phyloP scores from a whole-genome alignment of 2,888 invertebrate genomes.

The Leucophenga maculata region DNA sequence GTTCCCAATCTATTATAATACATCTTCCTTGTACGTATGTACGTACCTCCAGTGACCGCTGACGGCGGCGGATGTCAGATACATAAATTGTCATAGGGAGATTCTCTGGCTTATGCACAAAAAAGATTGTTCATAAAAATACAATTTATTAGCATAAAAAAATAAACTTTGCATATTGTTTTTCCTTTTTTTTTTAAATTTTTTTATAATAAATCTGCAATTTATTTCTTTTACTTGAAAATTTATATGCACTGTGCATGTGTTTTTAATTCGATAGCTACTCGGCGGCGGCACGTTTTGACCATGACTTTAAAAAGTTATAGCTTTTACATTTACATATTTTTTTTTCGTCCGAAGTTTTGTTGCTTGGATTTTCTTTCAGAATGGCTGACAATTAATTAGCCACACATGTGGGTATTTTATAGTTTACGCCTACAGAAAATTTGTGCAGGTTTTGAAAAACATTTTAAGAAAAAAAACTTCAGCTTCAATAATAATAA shows the following conservation, averaged over 20 bases:
- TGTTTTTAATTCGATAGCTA: not conserved
- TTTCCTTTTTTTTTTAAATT: conserved; percentile 6
- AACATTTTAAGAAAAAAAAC: too few relatives aligned
- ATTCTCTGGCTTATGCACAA: conserved; percentile 49
- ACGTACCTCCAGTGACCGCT: not conserved
- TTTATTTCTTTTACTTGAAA: not conserved
- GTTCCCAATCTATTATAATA: not conserved
- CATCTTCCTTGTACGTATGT: not conserved
- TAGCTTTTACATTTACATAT: not conserved
- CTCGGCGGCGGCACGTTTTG: not conserved
- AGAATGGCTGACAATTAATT: too few relatives aligned
- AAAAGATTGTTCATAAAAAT: conserved; percentile 58
- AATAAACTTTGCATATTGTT: conserved; percentile 37
- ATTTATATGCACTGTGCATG: not conserved
- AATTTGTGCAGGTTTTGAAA: too few relatives aligned
- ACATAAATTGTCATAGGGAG: conserved; percentile 55
- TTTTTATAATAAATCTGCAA: not conserved
- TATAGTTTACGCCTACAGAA: too few relatives aligned
- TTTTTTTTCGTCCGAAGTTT: not conserved
- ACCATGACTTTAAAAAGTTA: conserved; percentile 17
- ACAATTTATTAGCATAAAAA: conserved; percentile 66
- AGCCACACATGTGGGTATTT: too few relatives aligned
- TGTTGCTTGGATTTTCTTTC: too few relatives aligned
- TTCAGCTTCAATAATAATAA: too few relatives aligned
- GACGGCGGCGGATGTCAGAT: conserved; percentile 58